These are phyloP conservation scores for Tenthredo livida DNA, from an alignment of 2,888 invertebrate genomes.

Conservation along the genomic window DNA sequence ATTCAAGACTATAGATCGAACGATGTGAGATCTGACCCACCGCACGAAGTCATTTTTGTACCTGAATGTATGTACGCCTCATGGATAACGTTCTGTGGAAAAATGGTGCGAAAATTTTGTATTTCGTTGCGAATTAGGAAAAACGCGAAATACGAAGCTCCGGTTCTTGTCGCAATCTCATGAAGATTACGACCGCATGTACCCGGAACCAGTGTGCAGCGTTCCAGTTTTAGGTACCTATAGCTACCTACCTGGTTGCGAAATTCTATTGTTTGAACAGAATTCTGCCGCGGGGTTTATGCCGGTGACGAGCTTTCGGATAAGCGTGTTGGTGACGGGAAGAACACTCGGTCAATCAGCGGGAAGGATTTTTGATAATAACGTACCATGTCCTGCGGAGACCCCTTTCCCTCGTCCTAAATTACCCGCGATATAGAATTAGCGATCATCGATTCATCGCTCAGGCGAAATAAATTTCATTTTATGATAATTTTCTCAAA, in stretches of 20 bases:
- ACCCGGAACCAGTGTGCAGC: background rate
- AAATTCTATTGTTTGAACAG: constrained; percentile 14
- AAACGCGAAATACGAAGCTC: background rate
- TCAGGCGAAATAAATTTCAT: background rate
- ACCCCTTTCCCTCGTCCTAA: background rate
- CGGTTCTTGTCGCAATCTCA: background rate
- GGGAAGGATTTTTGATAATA: constrained; percentile 65
- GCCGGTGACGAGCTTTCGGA: constrained; percentile 63
- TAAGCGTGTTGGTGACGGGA: constrained; percentile 70
- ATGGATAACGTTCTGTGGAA: background rate
- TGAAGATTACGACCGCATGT: background rate
- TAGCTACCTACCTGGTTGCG: background rate
- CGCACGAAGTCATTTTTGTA: background rate
- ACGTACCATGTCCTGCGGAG: constrained; percentile 58
- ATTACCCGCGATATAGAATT: background rate
- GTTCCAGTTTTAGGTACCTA: background rate
- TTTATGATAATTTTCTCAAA: background rate
- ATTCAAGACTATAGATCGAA: background rate
- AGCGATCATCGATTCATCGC: background rate
- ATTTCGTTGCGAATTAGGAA: background rate
- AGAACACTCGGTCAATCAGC: constrained; percentile 70
- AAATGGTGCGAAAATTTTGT: background rate
- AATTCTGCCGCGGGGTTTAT: constrained; percentile 10
- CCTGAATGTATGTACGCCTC: too few species aligned
- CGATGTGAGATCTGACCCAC: too few species aligned